Conservation (phyloP, 2,888 invertebrate species). For the Lissocephala sabroskyi region DNA sequence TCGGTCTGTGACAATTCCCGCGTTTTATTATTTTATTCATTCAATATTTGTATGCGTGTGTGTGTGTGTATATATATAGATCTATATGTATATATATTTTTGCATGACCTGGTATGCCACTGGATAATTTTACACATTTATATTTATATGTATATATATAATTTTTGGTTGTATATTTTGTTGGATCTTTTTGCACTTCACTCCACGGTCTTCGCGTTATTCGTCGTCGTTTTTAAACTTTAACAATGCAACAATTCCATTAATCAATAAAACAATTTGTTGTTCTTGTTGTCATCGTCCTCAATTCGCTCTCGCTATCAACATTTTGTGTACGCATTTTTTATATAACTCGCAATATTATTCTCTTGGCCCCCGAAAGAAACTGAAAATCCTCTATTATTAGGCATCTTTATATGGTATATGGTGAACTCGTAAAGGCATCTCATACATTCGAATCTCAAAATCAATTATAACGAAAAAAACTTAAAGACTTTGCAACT, state of each 20-base stretch:
- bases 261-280: constrained; percentile 25
- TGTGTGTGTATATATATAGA: constrained; percentile 23
- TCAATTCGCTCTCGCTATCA: constrained; percentile 37
- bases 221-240: constrained; percentile 70
- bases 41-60: constrained; percentile 19
- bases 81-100: not conserved
- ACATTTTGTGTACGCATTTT: constrained; percentile 28
- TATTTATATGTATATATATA: constrained; percentile 3
- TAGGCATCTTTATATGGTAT: too few species aligned
- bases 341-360: constrained; percentile 25
- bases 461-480: too few species aligned
- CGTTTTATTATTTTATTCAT: constrained; percentile 24
- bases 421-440: too few species aligned
- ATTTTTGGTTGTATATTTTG: not conserved
- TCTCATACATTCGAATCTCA: constrained; percentile 36
- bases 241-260: constrained; percentile 54
- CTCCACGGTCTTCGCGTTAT: constrained; percentile 29
- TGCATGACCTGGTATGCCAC: not conserved
- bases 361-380: constrained; percentile 72
- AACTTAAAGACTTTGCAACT: constrained; percentile 26
- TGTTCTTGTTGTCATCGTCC: constrained; percentile 20
- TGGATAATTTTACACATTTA: not conserved
- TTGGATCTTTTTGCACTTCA: not conserved
- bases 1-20: too few species aligned
- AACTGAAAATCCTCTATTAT: constrained; percentile 55